Evolutionary conservation across 2,113 vertebrate species (phyloP).

Genomic region (Anguilla japonica): DNA sequence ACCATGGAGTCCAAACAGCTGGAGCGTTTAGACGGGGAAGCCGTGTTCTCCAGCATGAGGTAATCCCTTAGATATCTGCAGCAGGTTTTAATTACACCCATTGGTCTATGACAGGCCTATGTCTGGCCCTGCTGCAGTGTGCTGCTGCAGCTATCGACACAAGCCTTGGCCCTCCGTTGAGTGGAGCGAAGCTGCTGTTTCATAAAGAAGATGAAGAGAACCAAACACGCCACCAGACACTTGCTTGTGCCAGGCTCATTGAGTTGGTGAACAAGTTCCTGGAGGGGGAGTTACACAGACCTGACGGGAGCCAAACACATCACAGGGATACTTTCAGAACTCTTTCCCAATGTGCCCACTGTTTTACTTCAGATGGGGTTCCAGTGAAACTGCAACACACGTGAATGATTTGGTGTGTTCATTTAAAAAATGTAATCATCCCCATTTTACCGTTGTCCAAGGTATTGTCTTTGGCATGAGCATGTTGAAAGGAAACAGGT

Average conservation of each 20-base stretch:
- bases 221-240: neutral
- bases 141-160: constrained; percentile 47
- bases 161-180: constrained; percentile 50
- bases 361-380: neutral
- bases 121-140: constrained; percentile 58
- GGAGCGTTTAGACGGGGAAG: constrained; percentile 61
- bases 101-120: constrained; percentile 48
- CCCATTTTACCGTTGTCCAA: too few species aligned
- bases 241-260: neutral
- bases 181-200: neutral
- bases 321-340: neutral
- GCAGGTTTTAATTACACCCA: constrained; percentile 69
- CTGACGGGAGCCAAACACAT: neutral
- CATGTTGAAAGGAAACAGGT: too few species aligned
- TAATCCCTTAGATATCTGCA: constrained; percentile 68
- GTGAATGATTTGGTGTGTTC: too few species aligned
- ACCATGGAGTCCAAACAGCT: constrained; percentile 61
- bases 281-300: neutral
- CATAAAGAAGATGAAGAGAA: neutral
- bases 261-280: neutral
- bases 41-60: constrained; percentile 65
- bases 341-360: neutral
- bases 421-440: too few species aligned
- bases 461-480: too few species aligned
- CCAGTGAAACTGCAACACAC: neutral